These are phyloP conservation scores for Rutilus rutilus DNA, from an alignment of 2,113 vertebrate genomes.

Conservation along the genomic window DNA sequence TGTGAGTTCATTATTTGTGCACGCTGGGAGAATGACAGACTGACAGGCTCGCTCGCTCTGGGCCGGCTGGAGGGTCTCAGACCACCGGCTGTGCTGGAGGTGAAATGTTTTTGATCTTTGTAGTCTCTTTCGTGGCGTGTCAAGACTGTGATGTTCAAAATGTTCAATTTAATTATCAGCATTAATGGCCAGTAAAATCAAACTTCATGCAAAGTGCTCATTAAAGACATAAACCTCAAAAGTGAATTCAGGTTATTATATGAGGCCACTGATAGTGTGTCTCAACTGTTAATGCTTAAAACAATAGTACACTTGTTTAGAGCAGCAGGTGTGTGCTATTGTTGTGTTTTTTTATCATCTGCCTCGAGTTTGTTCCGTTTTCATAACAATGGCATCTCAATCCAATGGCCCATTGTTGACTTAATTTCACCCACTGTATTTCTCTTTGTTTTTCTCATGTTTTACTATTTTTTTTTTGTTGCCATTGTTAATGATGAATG, in stretches of 20 bases:
- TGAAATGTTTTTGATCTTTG: conserved; percentile 43
- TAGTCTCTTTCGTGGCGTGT: neutral
- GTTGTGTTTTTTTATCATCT: conserved; percentile 36
- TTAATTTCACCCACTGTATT: conserved; percentile 46
- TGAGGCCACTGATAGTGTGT: neutral
- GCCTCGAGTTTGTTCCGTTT: conserved; percentile 26
- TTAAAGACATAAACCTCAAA: neutral
- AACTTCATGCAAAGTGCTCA: neutral
- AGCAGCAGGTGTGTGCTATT: conserved; percentile 44
- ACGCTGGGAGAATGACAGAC: conserved; percentile 67
- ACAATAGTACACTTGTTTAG: conserved; percentile 36
- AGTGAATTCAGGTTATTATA: neutral
- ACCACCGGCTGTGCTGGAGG: conserved; percentile 31
- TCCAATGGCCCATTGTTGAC: conserved; percentile 48
- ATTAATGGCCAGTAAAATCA: neutral
- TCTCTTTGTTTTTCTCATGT: conserved; percentile 47
- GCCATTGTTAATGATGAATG: conserved; percentile 56
- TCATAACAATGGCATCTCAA: conserved; percentile 40
- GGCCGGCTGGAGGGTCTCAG: conserved; percentile 30
- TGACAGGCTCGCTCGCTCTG: conserved; percentile 46
- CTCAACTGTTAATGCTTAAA: neutral
- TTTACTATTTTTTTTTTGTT: conserved; percentile 29
- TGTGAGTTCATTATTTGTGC: conserved; percentile 54
- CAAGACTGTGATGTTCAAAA: neutral
- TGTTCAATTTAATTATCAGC: neutral